phyloP scores from a whole-genome alignment of 2,113 vertebrate genomes.

The Neolamprologus hecqui region DNA sequence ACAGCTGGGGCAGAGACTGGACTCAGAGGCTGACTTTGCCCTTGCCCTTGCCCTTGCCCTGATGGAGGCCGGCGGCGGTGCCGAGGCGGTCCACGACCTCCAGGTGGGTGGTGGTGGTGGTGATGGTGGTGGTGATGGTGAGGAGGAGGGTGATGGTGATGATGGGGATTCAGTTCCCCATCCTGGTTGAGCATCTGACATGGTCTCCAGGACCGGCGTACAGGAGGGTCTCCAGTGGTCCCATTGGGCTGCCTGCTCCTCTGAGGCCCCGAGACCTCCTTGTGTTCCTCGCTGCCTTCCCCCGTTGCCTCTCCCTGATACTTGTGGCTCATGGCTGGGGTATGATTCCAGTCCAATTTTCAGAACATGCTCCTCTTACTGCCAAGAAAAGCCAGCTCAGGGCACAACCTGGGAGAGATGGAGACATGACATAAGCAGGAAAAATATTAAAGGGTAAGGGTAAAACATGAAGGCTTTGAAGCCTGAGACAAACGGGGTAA shows the following conservation, averaged over 20 bases:
- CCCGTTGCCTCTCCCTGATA: slow-evolving; percentile 31
- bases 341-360: background rate
- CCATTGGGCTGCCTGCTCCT: slow-evolving; percentile 48
- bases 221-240: slow-evolving; percentile 30
- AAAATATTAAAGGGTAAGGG: background rate
- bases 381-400: slow-evolving; percentile 5
- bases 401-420: background rate
- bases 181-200: slow-evolving; percentile 70
- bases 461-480: background rate
- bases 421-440: background rate
- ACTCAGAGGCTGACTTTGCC: slow-evolving; percentile 21
- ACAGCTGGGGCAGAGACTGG: background rate
- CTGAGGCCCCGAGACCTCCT: background rate
- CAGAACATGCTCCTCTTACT: slow-evolving; percentile 35
- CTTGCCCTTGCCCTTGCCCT: background rate
- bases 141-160: slow-evolving; percentile 44
- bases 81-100: slow-evolving; percentile 35
- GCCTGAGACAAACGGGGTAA: background rate
- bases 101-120: slow-evolving; percentile 16
- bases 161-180: slow-evolving; percentile 46
- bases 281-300: slow-evolving; percentile 30
- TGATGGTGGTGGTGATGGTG: slow-evolving; percentile 27
- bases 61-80: slow-evolving; percentile 43
- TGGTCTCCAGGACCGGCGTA: slow-evolving; percentile 67
- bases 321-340: slow-evolving; percentile 62